A percentile compares a stretch with the other conserved stretches of the same genome.
Conservation (phyloP, 1,140 invertebrate genomes). For the Helicoverpa armigera region DNA sequence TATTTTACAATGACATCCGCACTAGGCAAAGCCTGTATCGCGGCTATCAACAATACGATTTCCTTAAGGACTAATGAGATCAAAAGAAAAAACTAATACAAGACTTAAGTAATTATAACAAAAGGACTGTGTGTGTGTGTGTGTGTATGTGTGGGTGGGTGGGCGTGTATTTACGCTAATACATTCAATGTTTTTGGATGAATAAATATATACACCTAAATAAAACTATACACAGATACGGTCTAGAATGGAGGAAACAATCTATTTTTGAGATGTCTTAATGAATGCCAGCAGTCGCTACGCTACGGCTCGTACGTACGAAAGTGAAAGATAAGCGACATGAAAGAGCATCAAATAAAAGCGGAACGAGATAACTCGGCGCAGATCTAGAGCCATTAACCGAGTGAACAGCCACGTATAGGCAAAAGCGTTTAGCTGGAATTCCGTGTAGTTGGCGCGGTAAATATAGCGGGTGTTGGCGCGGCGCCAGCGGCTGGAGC, state of each 20-base stretch:
- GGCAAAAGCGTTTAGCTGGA: slow-evolving; percentile 36
- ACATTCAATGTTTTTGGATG: background rate
- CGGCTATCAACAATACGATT: no score
- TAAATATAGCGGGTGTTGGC: slow-evolving; percentile 45
- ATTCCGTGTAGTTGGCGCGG: slow-evolving; percentile 26
- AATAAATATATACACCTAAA: background rate
- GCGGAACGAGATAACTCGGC: background rate
- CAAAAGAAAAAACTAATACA: no score
- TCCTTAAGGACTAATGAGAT: no score
- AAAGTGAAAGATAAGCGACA: background rate
- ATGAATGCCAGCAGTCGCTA: background rate
- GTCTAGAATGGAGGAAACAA: background rate
- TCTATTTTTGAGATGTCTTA: background rate
- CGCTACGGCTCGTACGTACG: background rate
- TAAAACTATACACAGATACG: background rate
- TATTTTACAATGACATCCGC: no score
- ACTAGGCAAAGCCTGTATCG: no score
- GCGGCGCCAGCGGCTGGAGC: slow-evolving; percentile 37
- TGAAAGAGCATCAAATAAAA: slow-evolving; percentile 6
- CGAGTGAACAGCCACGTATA: slow-evolving; percentile 23
- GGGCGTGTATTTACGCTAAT: no score
- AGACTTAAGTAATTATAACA: no score
- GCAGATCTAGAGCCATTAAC: background rate
- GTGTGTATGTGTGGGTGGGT: no score
- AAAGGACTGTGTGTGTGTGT: no score